Percentiles rank a stretch among this genome's conserved stretches.
These are phyloP conservation scores for Australoheros scitulus DNA, from an alignment of 2,113 vertebrate species.

Conservation along the genomic window DNA sequence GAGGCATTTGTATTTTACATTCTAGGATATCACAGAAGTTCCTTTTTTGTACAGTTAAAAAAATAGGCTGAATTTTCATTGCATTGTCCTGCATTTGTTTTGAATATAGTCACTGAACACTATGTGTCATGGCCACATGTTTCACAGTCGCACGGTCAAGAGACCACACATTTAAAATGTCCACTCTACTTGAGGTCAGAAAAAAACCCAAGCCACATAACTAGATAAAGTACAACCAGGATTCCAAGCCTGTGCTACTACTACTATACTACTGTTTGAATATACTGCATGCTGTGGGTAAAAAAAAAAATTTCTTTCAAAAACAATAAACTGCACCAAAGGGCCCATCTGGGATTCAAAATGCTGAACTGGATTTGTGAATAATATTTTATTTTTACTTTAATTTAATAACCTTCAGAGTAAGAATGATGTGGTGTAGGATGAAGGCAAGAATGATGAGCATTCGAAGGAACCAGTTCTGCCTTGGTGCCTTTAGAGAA, in stretches of 20 bases:
- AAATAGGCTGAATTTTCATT: conserved; percentile 24
- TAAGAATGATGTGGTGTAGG: background rate
- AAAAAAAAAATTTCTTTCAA: background rate
- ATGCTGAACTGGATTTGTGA: background rate
- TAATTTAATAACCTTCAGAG: background rate
- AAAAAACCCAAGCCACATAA: background rate
- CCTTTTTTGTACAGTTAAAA: conserved; percentile 22
- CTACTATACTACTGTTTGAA: background rate
- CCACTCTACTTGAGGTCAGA: conserved; percentile 10
- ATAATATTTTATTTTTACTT: conserved; percentile 2
- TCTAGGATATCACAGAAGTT: conserved; percentile 29
- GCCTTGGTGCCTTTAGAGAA: background rate
- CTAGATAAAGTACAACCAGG: background rate
- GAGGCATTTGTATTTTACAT: conserved; percentile 36
- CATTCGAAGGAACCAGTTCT: background rate
- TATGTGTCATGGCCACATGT: conserved; percentile 17
- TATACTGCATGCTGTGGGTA: background rate
- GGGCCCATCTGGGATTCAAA: background rate
- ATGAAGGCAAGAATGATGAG: background rate
- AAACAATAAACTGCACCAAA: background rate
- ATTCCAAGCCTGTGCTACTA: background rate
- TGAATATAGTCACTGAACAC: conserved; percentile 24
- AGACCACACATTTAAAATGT: conserved; percentile 24
- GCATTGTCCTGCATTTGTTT: conserved; percentile 59
- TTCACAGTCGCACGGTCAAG: conserved; percentile 67